Evolutionary conservation across 2,113 vertebrate genomes (phyloP).

Genomic region (Nannobrachium achirus): DNA sequence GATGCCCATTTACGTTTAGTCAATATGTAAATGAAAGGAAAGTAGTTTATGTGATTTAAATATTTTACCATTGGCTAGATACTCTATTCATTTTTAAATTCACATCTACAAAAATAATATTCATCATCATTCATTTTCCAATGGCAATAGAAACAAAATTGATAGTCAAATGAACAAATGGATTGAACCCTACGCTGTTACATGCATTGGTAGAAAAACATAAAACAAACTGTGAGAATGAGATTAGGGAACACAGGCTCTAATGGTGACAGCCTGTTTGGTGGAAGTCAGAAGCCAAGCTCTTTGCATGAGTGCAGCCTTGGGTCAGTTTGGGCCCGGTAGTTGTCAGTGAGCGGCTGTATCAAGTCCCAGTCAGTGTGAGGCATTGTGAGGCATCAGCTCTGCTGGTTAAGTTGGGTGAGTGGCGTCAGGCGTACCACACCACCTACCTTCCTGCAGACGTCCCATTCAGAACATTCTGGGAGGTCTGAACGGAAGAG

Average conservation of each 20-base stretch:
- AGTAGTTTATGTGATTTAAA: not conserved
- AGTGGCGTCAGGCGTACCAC: constrained; percentile 51
- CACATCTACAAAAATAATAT: constrained; percentile 2
- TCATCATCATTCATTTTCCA: not conserved
- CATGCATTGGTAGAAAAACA: constrained; percentile 24
- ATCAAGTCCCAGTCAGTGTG: constrained; percentile 61
- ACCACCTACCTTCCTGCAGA: constrained; percentile 90
- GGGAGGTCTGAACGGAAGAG: constrained; percentile 84
- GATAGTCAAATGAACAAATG: constrained; percentile 28
- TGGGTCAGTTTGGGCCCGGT: constrained; percentile 47
- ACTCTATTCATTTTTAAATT: not conserved
- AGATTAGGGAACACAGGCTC: constrained; percentile 38
- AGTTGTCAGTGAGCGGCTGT: constrained; percentile 59
- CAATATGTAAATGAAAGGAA: constrained; percentile 4
- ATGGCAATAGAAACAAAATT: constrained; percentile 8
- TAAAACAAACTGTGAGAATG: too few species aligned
- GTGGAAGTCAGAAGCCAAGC: constrained; percentile 63
- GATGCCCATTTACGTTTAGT: not conserved
- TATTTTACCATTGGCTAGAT: not conserved
- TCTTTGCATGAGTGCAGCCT: constrained; percentile 65
- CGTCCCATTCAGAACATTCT: constrained; percentile 89
- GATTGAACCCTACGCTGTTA: constrained; percentile 22
- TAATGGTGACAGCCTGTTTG: not conserved
- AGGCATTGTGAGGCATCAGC: constrained; percentile 58
- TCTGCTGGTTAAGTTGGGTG: constrained; percentile 46